Conservation (phyloP, 2,888 invertebrate genomes). For the Noctuana brunneofusca region DNA sequence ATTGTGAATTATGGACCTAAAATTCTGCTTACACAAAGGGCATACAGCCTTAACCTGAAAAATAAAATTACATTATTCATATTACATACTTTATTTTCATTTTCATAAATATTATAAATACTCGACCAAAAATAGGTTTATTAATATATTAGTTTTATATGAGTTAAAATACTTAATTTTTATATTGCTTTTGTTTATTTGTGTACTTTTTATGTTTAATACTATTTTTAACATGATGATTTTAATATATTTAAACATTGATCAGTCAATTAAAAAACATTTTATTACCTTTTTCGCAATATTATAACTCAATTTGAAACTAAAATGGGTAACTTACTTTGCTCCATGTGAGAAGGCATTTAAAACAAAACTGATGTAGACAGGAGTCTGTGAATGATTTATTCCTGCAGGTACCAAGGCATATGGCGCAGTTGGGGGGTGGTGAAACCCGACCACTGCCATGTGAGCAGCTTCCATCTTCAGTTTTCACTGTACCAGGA, state of each 20-base stretch:
- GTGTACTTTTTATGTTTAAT: no score
- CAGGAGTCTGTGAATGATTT: constrained; percentile 96
- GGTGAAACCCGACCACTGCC: constrained; percentile 82
- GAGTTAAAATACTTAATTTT: no score
- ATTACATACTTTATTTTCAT: not conserved
- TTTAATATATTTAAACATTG: no score
- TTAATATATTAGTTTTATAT: no score
- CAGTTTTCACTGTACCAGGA: constrained; percentile 75
- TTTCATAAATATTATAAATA: no score
- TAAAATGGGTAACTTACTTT: constrained; percentile 86
- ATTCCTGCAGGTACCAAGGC: constrained; percentile 92
- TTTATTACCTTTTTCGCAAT: no score
- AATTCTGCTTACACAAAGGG: constrained; percentile 96
- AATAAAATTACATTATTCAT: not conserved
- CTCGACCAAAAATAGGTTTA: no score
- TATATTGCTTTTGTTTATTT: no score
- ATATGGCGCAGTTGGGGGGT: constrained; percentile 96
- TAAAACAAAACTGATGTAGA: constrained; percentile 96
- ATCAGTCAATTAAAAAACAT: no score
- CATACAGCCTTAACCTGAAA: constrained; percentile 94
- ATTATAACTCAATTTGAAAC: no score
- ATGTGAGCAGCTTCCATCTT: constrained; percentile 70
- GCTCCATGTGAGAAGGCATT: constrained; percentile 96
- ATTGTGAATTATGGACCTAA: constrained; percentile 96
- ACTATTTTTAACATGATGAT: no score